Evolutionary conservation across 2,113 vertebrate species (phyloP).

Genomic region (Meleagris gallopavo): DNA sequence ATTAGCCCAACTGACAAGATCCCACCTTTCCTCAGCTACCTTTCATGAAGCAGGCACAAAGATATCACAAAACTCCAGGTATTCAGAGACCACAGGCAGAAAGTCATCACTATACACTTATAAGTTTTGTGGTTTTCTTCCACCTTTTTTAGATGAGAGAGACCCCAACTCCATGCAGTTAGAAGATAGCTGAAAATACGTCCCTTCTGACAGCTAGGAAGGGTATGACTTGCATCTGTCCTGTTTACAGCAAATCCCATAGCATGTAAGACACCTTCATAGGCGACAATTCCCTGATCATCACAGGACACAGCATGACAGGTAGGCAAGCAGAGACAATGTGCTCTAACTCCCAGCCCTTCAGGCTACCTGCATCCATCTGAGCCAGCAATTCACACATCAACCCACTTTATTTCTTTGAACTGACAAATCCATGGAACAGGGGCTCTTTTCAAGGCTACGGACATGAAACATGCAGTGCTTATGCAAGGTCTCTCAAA

Average conservation of each 20-base stretch:
- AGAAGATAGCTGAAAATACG: neutral
- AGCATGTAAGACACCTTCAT: rapidly evolving
- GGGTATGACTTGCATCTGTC: neutral
- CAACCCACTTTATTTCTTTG: rapidly evolving
- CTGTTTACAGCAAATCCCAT: neutral
- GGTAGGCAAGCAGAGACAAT: neutral
- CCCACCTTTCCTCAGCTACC: neutral
- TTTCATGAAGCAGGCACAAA: neutral
- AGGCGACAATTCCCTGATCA: neutral
- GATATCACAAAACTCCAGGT: neutral
- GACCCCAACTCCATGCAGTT: rapidly evolving
- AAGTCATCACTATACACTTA: neutral
- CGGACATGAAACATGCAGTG: rapidly evolving
- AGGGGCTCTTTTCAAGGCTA: neutral
- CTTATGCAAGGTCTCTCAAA: neutral
- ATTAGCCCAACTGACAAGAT: neutral
- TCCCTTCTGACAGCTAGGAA: rapidly evolving
- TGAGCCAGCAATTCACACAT: rapidly evolving
- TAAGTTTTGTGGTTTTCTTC: neutral
- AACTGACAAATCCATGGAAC: neutral
- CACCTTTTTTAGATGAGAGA: too few relatives aligned
- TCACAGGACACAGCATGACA: rapidly evolving
- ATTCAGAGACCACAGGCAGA: neutral
- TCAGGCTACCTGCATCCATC: neutral
- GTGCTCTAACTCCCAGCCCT: too few relatives aligned